Percentiles rank a stretch among this genome's conserved stretches.
Conservation (phyloP, 2,888 invertebrate genomes). For the Cephus pulcher region DNA sequence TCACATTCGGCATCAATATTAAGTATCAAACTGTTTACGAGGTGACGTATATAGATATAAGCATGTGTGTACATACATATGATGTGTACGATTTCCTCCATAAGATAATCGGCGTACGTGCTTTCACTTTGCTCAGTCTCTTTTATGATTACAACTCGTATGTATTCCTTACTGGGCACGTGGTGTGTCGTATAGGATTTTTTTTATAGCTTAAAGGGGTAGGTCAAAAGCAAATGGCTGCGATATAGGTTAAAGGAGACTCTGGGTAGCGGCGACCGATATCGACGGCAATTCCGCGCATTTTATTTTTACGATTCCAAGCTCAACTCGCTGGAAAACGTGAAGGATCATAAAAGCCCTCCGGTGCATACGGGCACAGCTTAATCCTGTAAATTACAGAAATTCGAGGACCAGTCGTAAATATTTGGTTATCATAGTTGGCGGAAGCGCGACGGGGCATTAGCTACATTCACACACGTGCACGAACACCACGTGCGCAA, state of each 20-base stretch:
- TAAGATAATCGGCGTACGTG: background rate
- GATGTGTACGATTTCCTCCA: background rate
- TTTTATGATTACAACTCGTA: background rate
- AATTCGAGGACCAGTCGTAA: conserved; percentile 55
- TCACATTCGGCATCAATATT: background rate
- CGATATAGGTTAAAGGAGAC: background rate
- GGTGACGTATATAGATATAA: background rate
- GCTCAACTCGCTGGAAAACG: background rate
- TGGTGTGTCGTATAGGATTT: background rate
- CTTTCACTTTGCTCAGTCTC: background rate
- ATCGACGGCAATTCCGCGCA: background rate
- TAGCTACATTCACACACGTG: conserved; percentile 48
- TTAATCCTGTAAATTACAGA: conserved; percentile 53
- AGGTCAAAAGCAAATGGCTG: background rate
- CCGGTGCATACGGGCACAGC: background rate
- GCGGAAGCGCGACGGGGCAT: conserved; percentile 55
- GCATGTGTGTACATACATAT: background rate
- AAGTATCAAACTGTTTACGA: background rate
- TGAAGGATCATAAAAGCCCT: background rate
- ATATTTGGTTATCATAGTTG: conserved; percentile 63
- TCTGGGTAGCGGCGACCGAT: background rate
- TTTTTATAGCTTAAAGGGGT: background rate
- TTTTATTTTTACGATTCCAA: conserved; percentile 1
- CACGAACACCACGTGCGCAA: background rate
- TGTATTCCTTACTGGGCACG: background rate